phyloP scores from a whole-genome alignment of 2,797 vertebrate species.

The Danio jaintianensis region DNA sequence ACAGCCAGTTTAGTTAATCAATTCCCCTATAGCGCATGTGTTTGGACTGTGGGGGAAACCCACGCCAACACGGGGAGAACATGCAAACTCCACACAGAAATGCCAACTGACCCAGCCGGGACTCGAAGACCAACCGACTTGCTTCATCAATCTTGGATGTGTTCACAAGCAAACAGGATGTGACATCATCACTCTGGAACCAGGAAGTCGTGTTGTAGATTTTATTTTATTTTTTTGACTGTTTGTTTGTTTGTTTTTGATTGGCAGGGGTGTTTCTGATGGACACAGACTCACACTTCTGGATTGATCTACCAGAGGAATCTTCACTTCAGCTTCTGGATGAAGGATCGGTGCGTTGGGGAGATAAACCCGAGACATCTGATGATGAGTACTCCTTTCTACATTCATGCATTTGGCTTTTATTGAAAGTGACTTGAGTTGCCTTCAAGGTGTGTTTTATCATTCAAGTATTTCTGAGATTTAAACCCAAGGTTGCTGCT shows the following conservation, averaged over 20 bases:
- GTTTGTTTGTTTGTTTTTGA: neutral
- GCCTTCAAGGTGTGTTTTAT: neutral
- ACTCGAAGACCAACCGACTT: too few relatives aligned
- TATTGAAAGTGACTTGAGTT: neutral
- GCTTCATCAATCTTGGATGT: too few relatives aligned
- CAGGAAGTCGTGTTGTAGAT: neutral
- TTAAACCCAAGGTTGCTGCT: neutral
- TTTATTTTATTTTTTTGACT: rapidly evolving
- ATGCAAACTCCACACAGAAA: too few relatives aligned
- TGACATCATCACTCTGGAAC: neutral
- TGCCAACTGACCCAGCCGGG: too few relatives aligned
- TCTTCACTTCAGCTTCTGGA: neutral
- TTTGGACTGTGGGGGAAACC: too few relatives aligned
- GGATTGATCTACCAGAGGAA: neutral
- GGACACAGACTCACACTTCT: neutral
- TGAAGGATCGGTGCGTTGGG: neutral
- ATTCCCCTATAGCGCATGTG: too few relatives aligned
- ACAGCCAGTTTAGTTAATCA: too few relatives aligned
- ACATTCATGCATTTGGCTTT: neutral
- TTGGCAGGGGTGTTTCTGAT: neutral
- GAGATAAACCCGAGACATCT: neutral
- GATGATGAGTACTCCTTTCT: neutral
- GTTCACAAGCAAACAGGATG: neutral
- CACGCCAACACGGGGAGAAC: too few relatives aligned
- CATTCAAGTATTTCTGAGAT: neutral